A percentile compares a stretch with the other conserved stretches of the same genome.
phyloP scores from a whole-genome alignment of 2,113 vertebrate species.

The Tenebrosternarchus preto region DNA sequence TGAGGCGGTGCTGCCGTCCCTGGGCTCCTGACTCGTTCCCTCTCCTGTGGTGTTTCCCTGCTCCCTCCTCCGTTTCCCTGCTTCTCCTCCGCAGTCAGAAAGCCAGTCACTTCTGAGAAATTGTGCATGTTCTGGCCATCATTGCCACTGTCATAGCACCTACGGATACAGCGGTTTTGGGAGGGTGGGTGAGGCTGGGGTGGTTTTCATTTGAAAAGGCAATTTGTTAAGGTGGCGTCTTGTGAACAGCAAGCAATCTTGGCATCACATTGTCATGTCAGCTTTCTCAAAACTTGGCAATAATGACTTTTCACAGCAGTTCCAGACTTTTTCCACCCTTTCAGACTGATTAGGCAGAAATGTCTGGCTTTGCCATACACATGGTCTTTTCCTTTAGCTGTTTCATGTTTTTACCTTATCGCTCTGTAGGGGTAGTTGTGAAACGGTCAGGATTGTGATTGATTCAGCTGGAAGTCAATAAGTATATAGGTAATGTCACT shows the following conservation, averaged over 20 bases:
- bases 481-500: slow-evolving; percentile 80
- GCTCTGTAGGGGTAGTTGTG: slow-evolving; percentile 73
- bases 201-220: slow-evolving; percentile 10
- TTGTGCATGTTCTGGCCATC: slow-evolving; percentile 23
- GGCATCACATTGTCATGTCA: slow-evolving; percentile 36
- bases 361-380: slow-evolving; percentile 42
- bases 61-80: not conserved
- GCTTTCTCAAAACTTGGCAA: slow-evolving; percentile 69
- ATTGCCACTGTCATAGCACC: slow-evolving; percentile 22
- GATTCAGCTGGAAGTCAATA: slow-evolving; percentile 71
- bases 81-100: slow-evolving; percentile 11
- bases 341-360: slow-evolving; percentile 29
- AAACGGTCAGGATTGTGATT: slow-evolving; percentile 74
- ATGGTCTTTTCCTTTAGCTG: slow-evolving; percentile 12
- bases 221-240: slow-evolving; percentile 23
- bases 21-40: not conserved
- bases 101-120: slow-evolving; percentile 36
- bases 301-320: slow-evolving; percentile 61
- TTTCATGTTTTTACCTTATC: slow-evolving; percentile 67
- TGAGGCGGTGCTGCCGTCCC: not conserved
- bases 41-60: not conserved
- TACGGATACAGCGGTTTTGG: not conserved
- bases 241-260: slow-evolving; percentile 43
- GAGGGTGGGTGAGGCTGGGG: not conserved
- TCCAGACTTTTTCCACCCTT: not conserved